phyloP scores from a whole-genome alignment of 1,140 invertebrate genomes.

The Procambarus virginalis region DNA sequence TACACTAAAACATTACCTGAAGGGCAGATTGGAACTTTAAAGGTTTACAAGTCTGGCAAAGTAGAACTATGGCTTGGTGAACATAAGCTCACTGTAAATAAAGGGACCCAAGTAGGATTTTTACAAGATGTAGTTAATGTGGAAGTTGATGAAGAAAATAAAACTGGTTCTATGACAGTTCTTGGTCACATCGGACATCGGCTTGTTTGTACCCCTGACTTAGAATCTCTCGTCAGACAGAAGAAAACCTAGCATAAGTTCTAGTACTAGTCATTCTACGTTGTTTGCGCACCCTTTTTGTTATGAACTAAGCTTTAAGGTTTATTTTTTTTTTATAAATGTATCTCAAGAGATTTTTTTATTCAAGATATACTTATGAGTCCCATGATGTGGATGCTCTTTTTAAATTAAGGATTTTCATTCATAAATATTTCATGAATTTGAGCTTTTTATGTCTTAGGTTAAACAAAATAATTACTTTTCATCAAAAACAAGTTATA shows the following conservation, averaged over 20 bases:
- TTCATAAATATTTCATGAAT: too few relatives aligned
- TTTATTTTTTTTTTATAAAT: constrained; percentile 26
- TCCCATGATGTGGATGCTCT: too few relatives aligned
- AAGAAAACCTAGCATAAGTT: constrained; percentile 15
- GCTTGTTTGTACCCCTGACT: constrained; percentile 48
- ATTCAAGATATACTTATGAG: not conserved
- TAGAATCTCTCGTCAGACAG: constrained; percentile 54
- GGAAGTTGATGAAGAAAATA: constrained; percentile 51
- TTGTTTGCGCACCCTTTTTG: not conserved
- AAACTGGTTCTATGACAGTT: constrained; percentile 49
- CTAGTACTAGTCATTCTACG: not conserved
- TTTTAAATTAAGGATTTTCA: too few relatives aligned
- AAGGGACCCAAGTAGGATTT: constrained; percentile 59
- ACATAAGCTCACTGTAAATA: constrained; percentile 50
- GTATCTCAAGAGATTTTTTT: not conserved
- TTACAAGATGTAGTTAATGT: constrained; percentile 59
- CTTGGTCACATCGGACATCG: constrained; percentile 53
- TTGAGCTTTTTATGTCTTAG: too few relatives aligned
- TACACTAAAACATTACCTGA: constrained; percentile 57
- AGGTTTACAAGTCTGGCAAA: constrained; percentile 53
- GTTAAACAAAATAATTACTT: too few relatives aligned
- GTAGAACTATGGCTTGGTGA: constrained; percentile 52
- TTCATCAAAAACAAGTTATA: too few relatives aligned
- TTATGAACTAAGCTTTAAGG: constrained; percentile 11
- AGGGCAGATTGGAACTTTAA: constrained; percentile 41